A percentile compares a stretch with the other conserved stretches of the same genome.
Evolutionary conservation across 2,797 vertebrate species (phyloP).

Genomic region (Rhinoraja longicauda): DNA sequence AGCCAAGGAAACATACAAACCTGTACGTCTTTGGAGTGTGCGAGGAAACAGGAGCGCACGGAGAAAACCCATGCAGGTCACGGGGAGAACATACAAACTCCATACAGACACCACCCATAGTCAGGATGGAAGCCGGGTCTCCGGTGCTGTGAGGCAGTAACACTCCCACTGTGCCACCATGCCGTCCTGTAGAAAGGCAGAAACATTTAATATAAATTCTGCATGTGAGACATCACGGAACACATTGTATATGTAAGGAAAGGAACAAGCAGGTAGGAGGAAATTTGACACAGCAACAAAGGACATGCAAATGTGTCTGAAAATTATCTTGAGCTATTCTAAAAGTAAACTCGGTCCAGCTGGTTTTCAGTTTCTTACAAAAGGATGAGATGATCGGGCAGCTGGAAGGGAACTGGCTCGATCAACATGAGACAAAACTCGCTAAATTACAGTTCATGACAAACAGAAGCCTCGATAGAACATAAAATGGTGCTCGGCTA

Average conservation of each 20-base stretch:
- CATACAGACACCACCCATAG: too few species aligned
- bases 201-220: constrained; percentile 8
- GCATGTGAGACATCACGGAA: neutral
- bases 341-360: constrained; percentile 13
- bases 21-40: too few species aligned
- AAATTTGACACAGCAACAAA: neutral
- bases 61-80: too few species aligned
- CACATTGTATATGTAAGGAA: neutral
- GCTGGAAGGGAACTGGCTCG: neutral
- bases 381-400: constrained; percentile 16
- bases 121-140: too few species aligned
- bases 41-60: too few species aligned
- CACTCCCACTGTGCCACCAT: too few species aligned
- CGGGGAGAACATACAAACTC: too few species aligned
- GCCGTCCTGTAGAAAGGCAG: neutral
- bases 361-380: neutral
- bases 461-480: neutral
- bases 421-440: neutral
- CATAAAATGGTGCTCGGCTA: neutral
- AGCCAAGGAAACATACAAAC: too few species aligned
- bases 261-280: neutral
- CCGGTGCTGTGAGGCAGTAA: too few species aligned
- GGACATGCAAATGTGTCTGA: neutral
- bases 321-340: neutral
- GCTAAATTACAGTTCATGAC: constrained; percentile 18